These are phyloP conservation scores for Melanaphis sacchari DNA, from an alignment of 1,140 invertebrate genomes.

Conservation along the genomic window DNA sequence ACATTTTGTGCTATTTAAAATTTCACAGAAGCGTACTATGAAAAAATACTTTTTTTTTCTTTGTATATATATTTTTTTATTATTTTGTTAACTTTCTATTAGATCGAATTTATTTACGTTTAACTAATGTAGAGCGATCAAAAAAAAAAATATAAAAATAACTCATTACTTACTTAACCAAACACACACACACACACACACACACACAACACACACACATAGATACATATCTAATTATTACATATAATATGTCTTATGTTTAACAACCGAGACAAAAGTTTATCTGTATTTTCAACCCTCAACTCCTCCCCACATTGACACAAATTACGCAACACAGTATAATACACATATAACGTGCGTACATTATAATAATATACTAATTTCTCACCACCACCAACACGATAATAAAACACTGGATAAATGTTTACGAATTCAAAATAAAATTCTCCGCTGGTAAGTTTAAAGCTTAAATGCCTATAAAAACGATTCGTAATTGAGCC, in stretches of 20 bases:
- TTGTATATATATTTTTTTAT: no score
- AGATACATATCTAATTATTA: no score
- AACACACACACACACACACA: no score
- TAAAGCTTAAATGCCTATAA: conserved; percentile 36
- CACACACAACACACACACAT: no score
- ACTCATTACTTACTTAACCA: no score
- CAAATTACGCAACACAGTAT: background rate
- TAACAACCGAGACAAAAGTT: background rate
- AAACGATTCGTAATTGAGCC: conserved; percentile 39
- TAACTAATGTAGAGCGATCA: no score
- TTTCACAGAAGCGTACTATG: no score
- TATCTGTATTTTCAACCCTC: background rate
- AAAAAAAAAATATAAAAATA: no score
- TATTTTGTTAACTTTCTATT: no score
- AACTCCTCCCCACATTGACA: background rate
- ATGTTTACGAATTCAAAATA: background rate
- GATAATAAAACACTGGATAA: conserved; percentile 43
- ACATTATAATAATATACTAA: conserved; percentile 2
- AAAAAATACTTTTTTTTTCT: no score
- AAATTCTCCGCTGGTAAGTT: background rate
- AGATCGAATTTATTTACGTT: no score
- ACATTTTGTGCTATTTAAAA: no score
- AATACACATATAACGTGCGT: background rate
- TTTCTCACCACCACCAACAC: background rate
- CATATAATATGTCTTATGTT: background rate